These are phyloP conservation scores for Ptychodera flava DNA, from an alignment of 35 echinoderm and acorn worm genomes.

Conservation along the genomic window DNA sequence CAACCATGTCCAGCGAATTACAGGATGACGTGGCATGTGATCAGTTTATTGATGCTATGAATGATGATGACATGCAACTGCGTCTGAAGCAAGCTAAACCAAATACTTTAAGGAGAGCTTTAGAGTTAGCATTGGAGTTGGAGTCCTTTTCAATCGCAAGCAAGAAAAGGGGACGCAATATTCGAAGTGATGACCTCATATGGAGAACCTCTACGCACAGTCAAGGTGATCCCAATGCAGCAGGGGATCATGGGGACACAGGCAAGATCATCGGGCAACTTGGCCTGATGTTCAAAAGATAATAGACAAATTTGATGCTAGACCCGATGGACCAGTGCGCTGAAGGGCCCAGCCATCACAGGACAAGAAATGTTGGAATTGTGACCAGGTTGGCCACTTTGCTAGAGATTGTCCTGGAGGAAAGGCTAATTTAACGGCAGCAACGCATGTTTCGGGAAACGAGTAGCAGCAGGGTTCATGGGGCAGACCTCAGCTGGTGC, in stretches of 20 bases:
- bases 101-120: not conserved
- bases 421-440: not conserved
- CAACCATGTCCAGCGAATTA: conserved; percentile 3
- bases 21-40: conserved; percentile 16
- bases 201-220: not conserved
- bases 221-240: no score
- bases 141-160: not conserved
- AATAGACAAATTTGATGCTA: no score
- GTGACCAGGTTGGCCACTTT: not conserved
- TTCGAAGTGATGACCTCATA: not conserved
- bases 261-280: no score
- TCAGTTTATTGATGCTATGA: conserved; percentile 17
- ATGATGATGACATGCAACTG: conserved; percentile 19
- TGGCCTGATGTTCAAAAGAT: no score
- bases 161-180: not conserved
- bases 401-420: not conserved
- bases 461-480: not conserved
- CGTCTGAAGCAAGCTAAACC: conserved; percentile 13
- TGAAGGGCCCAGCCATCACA: not conserved
- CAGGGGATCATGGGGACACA: no score
- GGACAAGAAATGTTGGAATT: not conserved
- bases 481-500: not conserved
- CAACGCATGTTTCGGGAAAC: not conserved
- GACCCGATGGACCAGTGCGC: no score
- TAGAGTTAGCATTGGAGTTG: not conserved